Evolutionary conservation across 1,140 invertebrate genomes (phyloP), one percentile per base, ranked within the genome.

Genomic region (Streblospio benedicti): DNA sequence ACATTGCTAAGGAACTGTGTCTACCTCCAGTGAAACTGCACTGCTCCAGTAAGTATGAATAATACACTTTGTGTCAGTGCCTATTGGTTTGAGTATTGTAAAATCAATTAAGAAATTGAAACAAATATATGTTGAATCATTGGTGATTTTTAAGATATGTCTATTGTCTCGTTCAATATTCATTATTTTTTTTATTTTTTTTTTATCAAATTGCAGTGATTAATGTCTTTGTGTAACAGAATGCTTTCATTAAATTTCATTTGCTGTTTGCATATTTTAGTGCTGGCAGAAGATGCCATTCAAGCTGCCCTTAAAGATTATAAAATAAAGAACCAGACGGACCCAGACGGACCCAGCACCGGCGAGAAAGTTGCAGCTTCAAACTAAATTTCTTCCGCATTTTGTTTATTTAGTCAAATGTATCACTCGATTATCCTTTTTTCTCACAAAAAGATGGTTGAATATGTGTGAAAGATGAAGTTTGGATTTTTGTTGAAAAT

Each of bases 211-310:
- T 12, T 23, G 12, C 6, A 38, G 9, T 32, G 9, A 12, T 53
- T 53, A 12, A 28, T 12, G 14, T 32, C 5, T 53, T 35, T 23
- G 14, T 35, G n/a, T n/a, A n/a, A n/a, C n/a, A n/a, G n/a, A n/a
- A n/a, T n/a, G n/a, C n/a, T n/a, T n/a, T n/a, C n/a, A n/a, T n/a
- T n/a, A n/a, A n/a, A n/a, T n/a, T n/a, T n/a, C n/a, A n/a, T n/a
- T 31, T 16, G 18, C 16, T 56, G 38, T 65, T 20, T 59, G 57
- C 69, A 63, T 63, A 25, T 72, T 73, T 50, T 75, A 92, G 90
- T 99, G 96, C 82, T 99, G 74, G 97, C 97, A 44, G 96, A 99
- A 79, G 96, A 99, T 85, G 97, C 96, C 28, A 99, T 99, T 57
- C 96, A 94, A 80, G 96, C 97, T 51, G 97, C 97, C 53, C 78